Conservation (phyloP, 2,888 invertebrate species). For the Isoperla grammatica region DNA sequence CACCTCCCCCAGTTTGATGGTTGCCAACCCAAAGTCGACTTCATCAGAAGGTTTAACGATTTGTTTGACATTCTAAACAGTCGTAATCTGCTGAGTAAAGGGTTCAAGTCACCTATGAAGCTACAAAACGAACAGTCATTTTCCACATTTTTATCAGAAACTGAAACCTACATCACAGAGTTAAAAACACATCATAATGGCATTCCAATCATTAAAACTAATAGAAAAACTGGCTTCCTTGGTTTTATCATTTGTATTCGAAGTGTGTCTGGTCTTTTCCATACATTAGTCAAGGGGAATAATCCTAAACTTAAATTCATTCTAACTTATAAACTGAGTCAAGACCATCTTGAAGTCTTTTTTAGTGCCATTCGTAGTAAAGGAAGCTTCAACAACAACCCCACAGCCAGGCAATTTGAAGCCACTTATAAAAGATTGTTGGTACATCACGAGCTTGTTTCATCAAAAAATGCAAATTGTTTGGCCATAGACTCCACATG, state of each 20-base stretch:
- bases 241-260: background rate
- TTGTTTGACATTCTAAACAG: slow-evolving; percentile 26
- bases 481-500: no score
- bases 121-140: background rate
- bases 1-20: slow-evolving; percentile 15
- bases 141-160: background rate
- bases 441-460: background rate
- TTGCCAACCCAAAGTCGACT: slow-evolving; percentile 23
- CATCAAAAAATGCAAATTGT: no score
- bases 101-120: background rate
- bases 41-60: slow-evolving; percentile 20
- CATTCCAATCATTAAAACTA: background rate
- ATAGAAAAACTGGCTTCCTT: slow-evolving; percentile 7
- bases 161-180: background rate
- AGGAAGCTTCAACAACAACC: slow-evolving; percentile 28
- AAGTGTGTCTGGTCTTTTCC: background rate
- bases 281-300: background rate
- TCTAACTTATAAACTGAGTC: slow-evolving; percentile 20
- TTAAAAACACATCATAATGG: background rate
- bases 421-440: background rate
- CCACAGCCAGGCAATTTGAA: slow-evolving; percentile 20
- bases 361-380: slow-evolving; percentile 22
- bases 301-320: slow-evolving; percentile 4
- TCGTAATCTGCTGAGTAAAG: background rate
- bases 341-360: slow-evolving; percentile 27